Percentiles rank a stretch among this genome's conserved stretches.
These are phyloP conservation scores for Drosophila jambulina DNA, from an alignment of 1,140 invertebrate genomes.

Conservation along the genomic window DNA sequence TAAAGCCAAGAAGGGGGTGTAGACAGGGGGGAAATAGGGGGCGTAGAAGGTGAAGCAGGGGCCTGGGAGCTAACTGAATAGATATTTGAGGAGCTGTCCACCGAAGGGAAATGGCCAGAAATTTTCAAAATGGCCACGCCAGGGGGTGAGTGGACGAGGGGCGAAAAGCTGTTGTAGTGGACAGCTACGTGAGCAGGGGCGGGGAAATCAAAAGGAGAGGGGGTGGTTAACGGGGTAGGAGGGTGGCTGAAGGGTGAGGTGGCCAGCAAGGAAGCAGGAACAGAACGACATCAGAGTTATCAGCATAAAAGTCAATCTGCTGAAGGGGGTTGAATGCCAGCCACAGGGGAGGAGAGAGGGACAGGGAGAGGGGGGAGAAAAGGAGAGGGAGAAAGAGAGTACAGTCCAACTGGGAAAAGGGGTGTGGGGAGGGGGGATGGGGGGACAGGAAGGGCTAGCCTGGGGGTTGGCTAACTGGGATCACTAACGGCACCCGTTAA, in stretches of 20 bases:
- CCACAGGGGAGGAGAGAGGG: background rate
- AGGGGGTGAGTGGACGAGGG: constrained; percentile 40
- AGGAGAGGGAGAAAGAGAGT: background rate
- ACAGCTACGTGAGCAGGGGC: constrained; percentile 21
- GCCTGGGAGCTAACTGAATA: background rate
- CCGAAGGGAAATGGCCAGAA: constrained; percentile 34
- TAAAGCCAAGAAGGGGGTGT: background rate
- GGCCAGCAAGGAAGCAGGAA: constrained; percentile 19
- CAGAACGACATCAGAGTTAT: constrained; percentile 47
- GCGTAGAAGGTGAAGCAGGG: background rate
- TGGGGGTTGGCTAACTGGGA: constrained; percentile 13
- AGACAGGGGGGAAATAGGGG: background rate
- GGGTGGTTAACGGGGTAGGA: background rate
- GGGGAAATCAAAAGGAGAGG: background rate
- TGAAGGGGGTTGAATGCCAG: constrained; percentile 64
- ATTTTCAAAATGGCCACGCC: constrained; percentile 67
- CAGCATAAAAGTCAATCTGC: constrained; percentile 75
- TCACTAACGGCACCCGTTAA: constrained; percentile 21
- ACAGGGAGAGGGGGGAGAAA: background rate
- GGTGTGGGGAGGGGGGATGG: too few species aligned
- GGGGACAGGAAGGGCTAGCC: background rate
- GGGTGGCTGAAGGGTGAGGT: constrained; percentile 1
- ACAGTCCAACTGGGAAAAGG: constrained; percentile 8
- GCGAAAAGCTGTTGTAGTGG: constrained; percentile 36
- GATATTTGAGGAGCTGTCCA: constrained; percentile 22